Percentiles rank a stretch among this genome's conserved stretches.
These are phyloP conservation scores for Mythimna impura DNA, from an alignment of 2,888 invertebrate species.

Conservation along the genomic window DNA sequence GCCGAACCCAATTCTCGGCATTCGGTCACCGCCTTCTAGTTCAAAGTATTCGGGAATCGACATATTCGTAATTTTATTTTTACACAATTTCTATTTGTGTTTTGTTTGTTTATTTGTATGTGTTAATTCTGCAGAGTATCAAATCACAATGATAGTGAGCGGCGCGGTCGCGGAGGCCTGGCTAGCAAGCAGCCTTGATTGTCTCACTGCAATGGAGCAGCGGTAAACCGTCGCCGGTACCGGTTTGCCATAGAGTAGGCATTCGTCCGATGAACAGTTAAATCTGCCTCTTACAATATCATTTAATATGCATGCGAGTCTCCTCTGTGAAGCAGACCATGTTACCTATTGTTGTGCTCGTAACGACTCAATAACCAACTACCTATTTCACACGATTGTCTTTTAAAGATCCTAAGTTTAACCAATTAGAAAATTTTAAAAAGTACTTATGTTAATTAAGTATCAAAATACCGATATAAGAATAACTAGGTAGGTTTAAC, in stretches of 20 bases:
- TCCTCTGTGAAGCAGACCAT: constrained; percentile 35
- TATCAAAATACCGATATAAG: neutral
- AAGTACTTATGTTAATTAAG: neutral
- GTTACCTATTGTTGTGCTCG: constrained; percentile 20
- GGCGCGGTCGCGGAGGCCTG: constrained; percentile 54
- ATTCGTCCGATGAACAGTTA: constrained; percentile 51
- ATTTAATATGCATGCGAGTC: constrained; percentile 17
- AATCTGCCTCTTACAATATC: constrained; percentile 4
- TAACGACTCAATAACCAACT: neutral
- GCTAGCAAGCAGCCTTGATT: constrained; percentile 62
- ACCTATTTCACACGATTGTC: constrained; percentile 17
- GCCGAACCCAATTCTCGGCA: constrained; percentile 94
- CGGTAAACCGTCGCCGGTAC: constrained; percentile 39
- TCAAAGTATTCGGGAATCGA: constrained; percentile 77
- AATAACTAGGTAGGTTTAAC: neutral
- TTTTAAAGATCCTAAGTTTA: neutral
- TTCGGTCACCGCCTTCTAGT: constrained; percentile 89
- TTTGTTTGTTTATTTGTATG: constrained; percentile 46
- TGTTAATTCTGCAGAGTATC: constrained; percentile 63
- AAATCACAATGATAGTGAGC: constrained; percentile 70
- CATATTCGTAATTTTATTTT: constrained; percentile 67
- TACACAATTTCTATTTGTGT: constrained; percentile 5
- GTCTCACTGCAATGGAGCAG: constrained; percentile 26
- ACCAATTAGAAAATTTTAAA: neutral
- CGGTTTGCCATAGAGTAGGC: constrained; percentile 62